A percentile compares a stretch with the other conserved stretches of the same genome.
Evolutionary conservation across 2,797 vertebrate genomes (phyloP).

Genomic region (Stomatorhinus walkeri): DNA sequence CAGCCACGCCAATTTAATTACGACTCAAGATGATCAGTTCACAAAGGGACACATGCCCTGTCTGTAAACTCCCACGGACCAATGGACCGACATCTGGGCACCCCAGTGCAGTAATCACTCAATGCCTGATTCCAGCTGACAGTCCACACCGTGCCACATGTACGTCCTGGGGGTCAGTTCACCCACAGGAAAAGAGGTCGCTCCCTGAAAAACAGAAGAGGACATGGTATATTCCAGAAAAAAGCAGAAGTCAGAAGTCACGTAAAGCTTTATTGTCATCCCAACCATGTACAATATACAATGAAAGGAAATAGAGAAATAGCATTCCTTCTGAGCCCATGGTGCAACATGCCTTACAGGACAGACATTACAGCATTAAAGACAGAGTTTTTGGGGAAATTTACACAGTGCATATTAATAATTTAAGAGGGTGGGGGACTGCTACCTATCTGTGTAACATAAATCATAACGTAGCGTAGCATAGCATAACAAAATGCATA

Average conservation of each 20-base stretch:
- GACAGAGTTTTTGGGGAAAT: neutral
- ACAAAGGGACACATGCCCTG: neutral
- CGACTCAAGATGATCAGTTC: neutral
- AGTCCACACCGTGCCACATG: neutral
- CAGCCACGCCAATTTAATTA: neutral
- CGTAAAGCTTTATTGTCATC: neutral
- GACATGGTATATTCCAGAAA: neutral
- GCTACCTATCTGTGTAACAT: neutral
- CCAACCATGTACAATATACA: neutral
- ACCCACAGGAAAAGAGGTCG: neutral
- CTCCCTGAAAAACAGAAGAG: neutral
- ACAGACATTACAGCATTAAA: neutral
- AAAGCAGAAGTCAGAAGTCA: neutral
- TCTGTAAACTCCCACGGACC: neutral
- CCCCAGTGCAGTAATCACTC: neutral
- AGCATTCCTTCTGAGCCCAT: neutral
- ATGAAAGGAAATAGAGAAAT: neutral
- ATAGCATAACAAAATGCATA: neutral
- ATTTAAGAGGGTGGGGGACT: neutral
- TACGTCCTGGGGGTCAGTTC: neutral
- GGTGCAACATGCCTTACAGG: neutral
- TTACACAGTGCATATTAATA: neutral
- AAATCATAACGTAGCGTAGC: neutral
- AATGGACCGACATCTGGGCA: neutral
- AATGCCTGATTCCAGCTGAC: slow-evolving; percentile 20